Conservation (phyloP, 2,888 invertebrate genomes). For the Anoplius nigerrimus region DNA sequence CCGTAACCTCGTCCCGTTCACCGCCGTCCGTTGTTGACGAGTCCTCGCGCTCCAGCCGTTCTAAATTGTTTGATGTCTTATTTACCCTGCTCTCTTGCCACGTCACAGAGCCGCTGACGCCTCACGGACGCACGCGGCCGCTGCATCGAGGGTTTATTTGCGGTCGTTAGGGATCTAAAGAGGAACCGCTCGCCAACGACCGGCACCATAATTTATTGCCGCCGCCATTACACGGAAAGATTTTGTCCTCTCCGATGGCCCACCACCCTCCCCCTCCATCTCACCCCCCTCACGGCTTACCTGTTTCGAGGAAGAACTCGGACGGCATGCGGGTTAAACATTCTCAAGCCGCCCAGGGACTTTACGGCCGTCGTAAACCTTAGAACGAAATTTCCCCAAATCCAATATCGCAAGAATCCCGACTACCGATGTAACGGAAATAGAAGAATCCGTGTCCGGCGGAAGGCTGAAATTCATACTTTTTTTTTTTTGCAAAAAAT, state of each 20-base stretch:
- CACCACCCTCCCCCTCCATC: too few species aligned
- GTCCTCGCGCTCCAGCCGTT: slow-evolving; percentile 45
- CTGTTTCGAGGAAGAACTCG: too few species aligned
- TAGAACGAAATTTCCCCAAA: too few species aligned
- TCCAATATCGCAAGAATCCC: too few species aligned
- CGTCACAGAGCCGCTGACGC: not conserved
- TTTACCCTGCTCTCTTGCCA: slow-evolving; percentile 55
- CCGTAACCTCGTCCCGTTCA: slow-evolving; percentile 49
- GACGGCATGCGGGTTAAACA: too few species aligned
- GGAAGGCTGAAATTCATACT: too few species aligned
- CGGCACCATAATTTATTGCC: slow-evolving; percentile 42
- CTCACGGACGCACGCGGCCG: slow-evolving; percentile 19
- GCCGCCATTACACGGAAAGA: slow-evolving; percentile 18
- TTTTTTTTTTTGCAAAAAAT: too few species aligned
- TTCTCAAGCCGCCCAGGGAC: too few species aligned
- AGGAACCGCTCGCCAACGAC: slow-evolving; percentile 35
- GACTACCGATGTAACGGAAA: too few species aligned
- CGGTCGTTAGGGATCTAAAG: slow-evolving; percentile 49
- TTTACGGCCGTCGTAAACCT: too few species aligned
- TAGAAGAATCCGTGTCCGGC: too few species aligned
- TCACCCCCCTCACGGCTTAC: too few species aligned
- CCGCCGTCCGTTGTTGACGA: slow-evolving; percentile 44
- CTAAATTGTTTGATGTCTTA: slow-evolving; percentile 72
- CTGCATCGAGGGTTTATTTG: slow-evolving; percentile 64
- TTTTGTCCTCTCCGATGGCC: not conserved